Conservation (phyloP, 2,888 invertebrate species). For the Apodemia duryi region DNA sequence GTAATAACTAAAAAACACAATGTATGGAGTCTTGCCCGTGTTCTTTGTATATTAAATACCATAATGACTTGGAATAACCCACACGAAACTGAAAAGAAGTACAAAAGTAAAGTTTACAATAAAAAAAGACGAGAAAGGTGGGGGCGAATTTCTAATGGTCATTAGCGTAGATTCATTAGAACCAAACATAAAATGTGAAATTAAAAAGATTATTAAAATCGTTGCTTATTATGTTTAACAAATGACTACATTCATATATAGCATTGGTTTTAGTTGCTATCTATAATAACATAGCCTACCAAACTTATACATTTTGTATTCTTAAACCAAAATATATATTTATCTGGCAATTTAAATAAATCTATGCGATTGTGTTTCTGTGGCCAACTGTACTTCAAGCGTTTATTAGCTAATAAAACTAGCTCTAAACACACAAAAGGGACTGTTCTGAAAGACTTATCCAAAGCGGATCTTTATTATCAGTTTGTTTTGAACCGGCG, state of each 20-base stretch:
- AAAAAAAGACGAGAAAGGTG: too few relatives aligned
- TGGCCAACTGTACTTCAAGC: constrained; percentile 26
- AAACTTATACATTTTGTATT: background rate
- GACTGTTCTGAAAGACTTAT: constrained; percentile 1
- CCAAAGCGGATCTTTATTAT: constrained; percentile 6
- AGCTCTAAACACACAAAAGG: constrained; percentile 17
- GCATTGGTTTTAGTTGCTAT: too few relatives aligned
- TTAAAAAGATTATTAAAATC: background rate
- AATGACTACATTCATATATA: background rate
- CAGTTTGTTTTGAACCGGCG: constrained; percentile 3
- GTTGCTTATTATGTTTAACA: background rate
- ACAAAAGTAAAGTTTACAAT: too few relatives aligned
- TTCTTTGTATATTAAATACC: too few relatives aligned
- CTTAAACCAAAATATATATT: background rate
- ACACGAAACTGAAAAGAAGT: too few relatives aligned
- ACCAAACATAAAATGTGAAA: background rate
- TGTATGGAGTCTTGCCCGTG: too few relatives aligned
- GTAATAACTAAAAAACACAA: too few relatives aligned
- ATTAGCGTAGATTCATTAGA: too few relatives aligned
- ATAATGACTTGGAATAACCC: too few relatives aligned
- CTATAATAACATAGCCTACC: too few relatives aligned
- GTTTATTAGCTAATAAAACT: constrained; percentile 40
- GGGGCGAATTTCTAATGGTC: too few relatives aligned
- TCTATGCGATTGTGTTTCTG: background rate
- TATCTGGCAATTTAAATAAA: background rate